A percentile compares a stretch with the other conserved stretches of the same genome.
These are phyloP conservation scores for Pristionchus pacificus DNA, from an alignment of 1,140 invertebrate species.

Conservation along the genomic window DNA sequence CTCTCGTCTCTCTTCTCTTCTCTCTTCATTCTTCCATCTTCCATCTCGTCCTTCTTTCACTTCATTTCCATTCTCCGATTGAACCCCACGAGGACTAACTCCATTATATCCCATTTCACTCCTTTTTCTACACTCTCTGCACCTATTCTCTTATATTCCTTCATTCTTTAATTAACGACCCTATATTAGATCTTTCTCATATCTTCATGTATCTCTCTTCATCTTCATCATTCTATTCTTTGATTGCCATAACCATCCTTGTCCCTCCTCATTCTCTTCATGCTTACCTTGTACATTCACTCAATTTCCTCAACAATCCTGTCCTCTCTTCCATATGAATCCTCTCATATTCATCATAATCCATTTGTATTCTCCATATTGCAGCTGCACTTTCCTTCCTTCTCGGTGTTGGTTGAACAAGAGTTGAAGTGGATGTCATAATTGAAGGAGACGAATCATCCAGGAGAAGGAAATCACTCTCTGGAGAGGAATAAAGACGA, in stretches of 20 bases:
- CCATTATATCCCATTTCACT: too few species aligned
- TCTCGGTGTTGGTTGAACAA: too few species aligned
- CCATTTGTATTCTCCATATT: neutral
- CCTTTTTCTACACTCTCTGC: too few species aligned
- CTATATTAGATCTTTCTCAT: neutral
- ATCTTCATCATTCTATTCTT: too few species aligned
- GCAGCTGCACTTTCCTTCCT: neutral
- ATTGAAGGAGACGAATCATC: neutral
- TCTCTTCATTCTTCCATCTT: too few species aligned
- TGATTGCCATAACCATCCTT: too few species aligned
- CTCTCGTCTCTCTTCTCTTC: neutral
- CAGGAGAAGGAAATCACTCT: neutral
- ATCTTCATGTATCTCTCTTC: neutral
- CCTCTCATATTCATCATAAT: neutral
- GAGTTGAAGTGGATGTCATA: too few species aligned
- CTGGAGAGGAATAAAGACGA: neutral
- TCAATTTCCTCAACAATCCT: neutral
- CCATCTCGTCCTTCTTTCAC: too few species aligned
- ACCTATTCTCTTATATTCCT: neutral
- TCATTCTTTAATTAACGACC: neutral
- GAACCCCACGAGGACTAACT: too few species aligned
- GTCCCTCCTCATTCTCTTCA: neutral
- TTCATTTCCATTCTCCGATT: too few species aligned
- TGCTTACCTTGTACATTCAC: neutral
- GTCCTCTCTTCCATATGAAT: neutral